These are phyloP conservation scores for Epinotia ramella DNA, from an alignment of 2,888 invertebrate species.

Conservation along the genomic window DNA sequence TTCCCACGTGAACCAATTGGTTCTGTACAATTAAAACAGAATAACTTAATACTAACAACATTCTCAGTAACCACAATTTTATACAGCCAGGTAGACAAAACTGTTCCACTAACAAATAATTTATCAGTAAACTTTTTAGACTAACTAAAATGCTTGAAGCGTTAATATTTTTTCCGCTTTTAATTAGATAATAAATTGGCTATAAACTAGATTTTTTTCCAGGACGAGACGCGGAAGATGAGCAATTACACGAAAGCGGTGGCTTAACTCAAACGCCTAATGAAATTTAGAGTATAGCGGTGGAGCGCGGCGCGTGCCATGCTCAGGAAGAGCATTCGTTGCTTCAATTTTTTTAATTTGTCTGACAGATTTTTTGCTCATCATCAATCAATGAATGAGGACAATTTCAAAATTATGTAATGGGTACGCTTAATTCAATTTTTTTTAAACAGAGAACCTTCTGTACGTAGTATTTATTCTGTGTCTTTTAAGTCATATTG, in stretches of 20 bases:
- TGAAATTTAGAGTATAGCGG: slow-evolving; percentile 83
- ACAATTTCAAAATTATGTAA: neutral
- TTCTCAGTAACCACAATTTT: neutral
- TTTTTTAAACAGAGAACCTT: no score
- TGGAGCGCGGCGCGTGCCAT: slow-evolving; percentile 48
- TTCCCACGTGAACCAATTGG: neutral
- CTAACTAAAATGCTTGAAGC: slow-evolving; percentile 48
- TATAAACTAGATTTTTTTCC: slow-evolving; percentile 63
- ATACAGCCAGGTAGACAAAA: neutral
- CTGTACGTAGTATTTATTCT: no score
- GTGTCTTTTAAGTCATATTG: neutral
- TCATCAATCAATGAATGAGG: neutral
- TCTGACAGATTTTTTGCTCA: neutral
- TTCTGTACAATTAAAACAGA: neutral
- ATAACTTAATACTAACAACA: neutral
- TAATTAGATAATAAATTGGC: slow-evolving; percentile 46
- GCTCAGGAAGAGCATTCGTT: neutral
- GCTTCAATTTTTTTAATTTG: slow-evolving; percentile 9
- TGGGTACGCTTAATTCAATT: neutral
- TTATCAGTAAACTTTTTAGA: neutral
- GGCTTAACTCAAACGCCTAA: slow-evolving; percentile 81
- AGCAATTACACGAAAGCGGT: slow-evolving; percentile 81
- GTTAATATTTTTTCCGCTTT: slow-evolving; percentile 64
- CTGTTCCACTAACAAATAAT: no score
- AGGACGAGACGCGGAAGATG: slow-evolving; percentile 78